phyloP scores from a whole-genome alignment of 1,140 invertebrate genomes.

The Grapholita molesta region DNA sequence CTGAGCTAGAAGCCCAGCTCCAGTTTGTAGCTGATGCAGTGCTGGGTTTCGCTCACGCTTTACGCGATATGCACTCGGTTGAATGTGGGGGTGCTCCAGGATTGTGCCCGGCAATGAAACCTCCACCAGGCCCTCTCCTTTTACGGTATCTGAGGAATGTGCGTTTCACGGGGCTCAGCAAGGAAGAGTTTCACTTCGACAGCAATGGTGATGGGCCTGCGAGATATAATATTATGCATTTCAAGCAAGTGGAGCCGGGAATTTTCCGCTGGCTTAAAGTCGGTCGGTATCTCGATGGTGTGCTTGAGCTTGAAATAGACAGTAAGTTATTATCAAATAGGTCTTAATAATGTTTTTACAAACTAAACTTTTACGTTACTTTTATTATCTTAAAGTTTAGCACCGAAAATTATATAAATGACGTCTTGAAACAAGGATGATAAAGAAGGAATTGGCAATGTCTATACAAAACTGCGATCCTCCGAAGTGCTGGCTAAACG shows the following conservation, averaged over 20 bases:
- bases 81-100: constrained; percentile 84
- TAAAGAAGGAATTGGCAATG: neutral
- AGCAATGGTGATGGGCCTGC: constrained; percentile 94
- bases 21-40: constrained; percentile 97
- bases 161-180: constrained; percentile 91
- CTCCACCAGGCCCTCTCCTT: constrained; percentile 88
- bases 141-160: constrained; percentile 89
- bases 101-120: constrained; percentile 90
- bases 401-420: no score
- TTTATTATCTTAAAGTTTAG: no score
- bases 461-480: constrained; percentile 88
- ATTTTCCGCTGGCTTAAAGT: constrained; percentile 92
- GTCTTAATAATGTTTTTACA: no score
- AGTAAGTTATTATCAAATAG: constrained; percentile 75
- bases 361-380: no score
- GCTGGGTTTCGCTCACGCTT: constrained; percentile 92
- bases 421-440: no score
- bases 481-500: no score
- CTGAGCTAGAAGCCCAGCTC: constrained; percentile 91
- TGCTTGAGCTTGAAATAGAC: constrained; percentile 88
- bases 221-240: constrained; percentile 96
- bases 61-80: constrained; percentile 89
- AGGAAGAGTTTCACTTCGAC: constrained; percentile 94
- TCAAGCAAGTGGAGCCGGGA: constrained; percentile 88
- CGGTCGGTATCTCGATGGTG: constrained; percentile 89